Conservation (phyloP, 53 echinoderm and acorn worm genomes). For the Astropecten irregularis region DNA sequence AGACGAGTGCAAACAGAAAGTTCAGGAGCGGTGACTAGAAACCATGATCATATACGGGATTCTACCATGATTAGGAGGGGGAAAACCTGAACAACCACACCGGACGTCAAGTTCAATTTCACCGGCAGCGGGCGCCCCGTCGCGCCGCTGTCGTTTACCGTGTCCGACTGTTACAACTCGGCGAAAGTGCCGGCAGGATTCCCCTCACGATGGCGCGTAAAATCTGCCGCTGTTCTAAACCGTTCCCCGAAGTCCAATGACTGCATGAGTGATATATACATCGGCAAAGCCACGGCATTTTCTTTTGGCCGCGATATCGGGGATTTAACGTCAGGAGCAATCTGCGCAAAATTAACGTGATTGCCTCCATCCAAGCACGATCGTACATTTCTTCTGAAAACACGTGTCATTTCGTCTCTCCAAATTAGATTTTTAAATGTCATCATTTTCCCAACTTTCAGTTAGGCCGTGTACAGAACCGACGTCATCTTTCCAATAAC, state of each 20-base stretch:
- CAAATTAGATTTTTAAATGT: no score
- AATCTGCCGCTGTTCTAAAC: no score
- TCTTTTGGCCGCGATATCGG: neutral
- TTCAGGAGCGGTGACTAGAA: no score
- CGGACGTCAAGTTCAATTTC: slow-evolving; percentile 38
- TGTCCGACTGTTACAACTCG: neutral
- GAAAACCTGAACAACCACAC: no score
- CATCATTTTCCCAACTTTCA: no score
- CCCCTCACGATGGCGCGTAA: no score
- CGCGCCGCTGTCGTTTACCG: neutral
- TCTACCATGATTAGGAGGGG: no score
- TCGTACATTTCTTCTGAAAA: neutral
- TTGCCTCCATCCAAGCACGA: neutral
- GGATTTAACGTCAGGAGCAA: slow-evolving; percentile 32
- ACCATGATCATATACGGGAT: no score
- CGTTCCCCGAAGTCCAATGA: slow-evolving; percentile 5
- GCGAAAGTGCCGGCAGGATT: no score
- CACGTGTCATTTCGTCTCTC: neutral
- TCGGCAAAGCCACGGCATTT: neutral
- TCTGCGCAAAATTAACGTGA: neutral
- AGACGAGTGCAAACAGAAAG: no score
- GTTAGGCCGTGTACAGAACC: no score
- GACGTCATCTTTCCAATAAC: no score
- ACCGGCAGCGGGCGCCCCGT: slow-evolving; percentile 27
- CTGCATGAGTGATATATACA: neutral